Percentiles rank a stretch among this genome's conserved stretches.
phyloP scores from a whole-genome alignment of 2,888 invertebrate genomes.

The Heliconius cydno region DNA sequence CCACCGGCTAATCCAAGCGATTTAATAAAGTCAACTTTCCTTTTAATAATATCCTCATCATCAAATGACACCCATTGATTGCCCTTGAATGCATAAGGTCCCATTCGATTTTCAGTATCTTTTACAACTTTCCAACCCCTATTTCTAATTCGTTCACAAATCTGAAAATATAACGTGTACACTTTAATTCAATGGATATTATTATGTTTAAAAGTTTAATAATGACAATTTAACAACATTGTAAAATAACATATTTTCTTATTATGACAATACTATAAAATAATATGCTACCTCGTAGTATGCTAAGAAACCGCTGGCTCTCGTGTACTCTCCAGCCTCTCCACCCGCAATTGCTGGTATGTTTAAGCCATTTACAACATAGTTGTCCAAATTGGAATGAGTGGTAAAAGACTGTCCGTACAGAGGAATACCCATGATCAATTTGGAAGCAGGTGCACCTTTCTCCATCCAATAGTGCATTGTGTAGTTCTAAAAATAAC shows the following conservation, averaged over 20 bases:
- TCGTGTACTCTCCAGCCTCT: conserved; percentile 92
- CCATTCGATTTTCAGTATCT: conserved; percentile 90
- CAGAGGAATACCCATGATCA: conserved; percentile 94
- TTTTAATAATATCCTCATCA: conserved; percentile 89
- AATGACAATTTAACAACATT: not conserved
- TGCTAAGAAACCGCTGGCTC: conserved; percentile 92
- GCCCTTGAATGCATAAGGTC: conserved; percentile 93
- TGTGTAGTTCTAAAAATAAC: conserved; percentile 87
- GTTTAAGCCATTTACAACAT: conserved; percentile 83
- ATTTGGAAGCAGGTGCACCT: conserved; percentile 91
- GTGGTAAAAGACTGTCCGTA: conserved; percentile 93
- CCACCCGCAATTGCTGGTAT: conserved; percentile 90
- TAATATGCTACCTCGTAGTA: conserved; percentile 88
- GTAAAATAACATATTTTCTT: not conserved
- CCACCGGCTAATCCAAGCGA: conserved; percentile 91
- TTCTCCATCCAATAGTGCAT: conserved; percentile 94
- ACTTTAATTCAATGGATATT: not conserved
- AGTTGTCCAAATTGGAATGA: conserved; percentile 76
- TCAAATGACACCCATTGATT: conserved; percentile 97
- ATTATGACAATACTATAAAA: not conserved
- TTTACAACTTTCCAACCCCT: conserved; percentile 92
- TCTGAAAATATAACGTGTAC: conserved; percentile 72
- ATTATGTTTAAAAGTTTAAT: not conserved
- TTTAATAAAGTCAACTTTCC: conserved; percentile 91
- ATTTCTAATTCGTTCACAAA: conserved; percentile 91